These are phyloP conservation scores for Drosophila algonquin DNA, from an alignment of 2,888 invertebrate species.

Conservation along the genomic window DNA sequence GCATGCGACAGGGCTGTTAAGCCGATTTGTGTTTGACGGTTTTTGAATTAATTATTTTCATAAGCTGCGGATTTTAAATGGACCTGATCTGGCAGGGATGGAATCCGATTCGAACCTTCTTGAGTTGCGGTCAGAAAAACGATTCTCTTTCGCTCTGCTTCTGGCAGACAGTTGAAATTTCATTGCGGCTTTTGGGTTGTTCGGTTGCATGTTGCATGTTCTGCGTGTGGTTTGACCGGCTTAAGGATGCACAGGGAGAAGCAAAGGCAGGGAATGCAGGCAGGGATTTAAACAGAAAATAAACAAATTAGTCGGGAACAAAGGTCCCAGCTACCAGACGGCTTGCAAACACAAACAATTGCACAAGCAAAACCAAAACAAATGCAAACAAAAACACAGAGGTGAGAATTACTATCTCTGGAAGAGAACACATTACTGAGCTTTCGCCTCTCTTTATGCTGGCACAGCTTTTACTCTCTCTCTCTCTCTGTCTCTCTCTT, in stretches of 20 bases:
- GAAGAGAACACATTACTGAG: conserved; percentile 35
- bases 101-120: neutral
- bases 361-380: conserved; percentile 26
- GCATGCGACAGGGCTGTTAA: conserved; percentile 63
- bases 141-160: neutral
- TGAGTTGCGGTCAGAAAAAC: neutral
- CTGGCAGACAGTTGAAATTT: conserved; percentile 12
- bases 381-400: conserved; percentile 24
- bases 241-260: neutral
- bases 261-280: neutral
- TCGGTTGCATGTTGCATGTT: conserved; percentile 1
- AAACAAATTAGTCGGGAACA: conserved; percentile 72
- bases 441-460: conserved; percentile 35
- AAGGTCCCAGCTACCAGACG: conserved; percentile 57
- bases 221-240: conserved; percentile 10
- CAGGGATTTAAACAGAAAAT: conserved; percentile 49
- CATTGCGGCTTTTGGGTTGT: conserved; percentile 30
- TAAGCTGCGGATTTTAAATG: conserved; percentile 69
- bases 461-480: conserved; percentile 7
- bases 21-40: conserved; percentile 65
- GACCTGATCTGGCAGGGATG: conserved; percentile 23
- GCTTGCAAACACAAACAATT: conserved; percentile 67
- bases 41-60: conserved; percentile 69
- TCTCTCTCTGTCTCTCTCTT: conserved; percentile 23
- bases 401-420: conserved; percentile 10